Evolutionary conservation across 1,140 invertebrate species (phyloP).

Genomic region (Drosophila punjabiensis): DNA sequence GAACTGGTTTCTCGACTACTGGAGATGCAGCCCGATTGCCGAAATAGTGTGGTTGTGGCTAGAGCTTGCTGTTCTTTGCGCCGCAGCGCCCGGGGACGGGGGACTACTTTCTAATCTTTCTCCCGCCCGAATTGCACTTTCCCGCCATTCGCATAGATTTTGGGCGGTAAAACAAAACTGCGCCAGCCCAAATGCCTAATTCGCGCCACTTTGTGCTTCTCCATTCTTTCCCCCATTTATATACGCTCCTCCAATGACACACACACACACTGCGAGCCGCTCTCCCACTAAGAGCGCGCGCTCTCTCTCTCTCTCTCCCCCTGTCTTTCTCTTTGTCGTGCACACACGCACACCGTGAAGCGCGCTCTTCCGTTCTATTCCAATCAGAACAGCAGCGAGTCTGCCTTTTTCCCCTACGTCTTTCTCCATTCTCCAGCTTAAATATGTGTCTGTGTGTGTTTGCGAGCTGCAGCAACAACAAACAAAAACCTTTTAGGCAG

Average conservation of each 20-base stretch:
- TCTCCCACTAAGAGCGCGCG: constrained; percentile 32
- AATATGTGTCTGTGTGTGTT: not conserved
- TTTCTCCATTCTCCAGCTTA: constrained; percentile 24
- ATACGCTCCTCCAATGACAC: constrained; percentile 54
- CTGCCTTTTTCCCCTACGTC: constrained; percentile 37
- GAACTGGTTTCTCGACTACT: constrained; percentile 12
- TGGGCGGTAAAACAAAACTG: constrained; percentile 79
- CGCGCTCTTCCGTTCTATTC: constrained; percentile 71
- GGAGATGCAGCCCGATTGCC: constrained; percentile 4
- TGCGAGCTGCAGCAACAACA: constrained; percentile 52
- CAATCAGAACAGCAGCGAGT: constrained; percentile 73
- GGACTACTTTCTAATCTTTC: constrained; percentile 66
- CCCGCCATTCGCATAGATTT: constrained; percentile 77
- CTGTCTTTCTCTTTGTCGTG: constrained; percentile 19
- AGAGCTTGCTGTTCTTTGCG: not conserved
- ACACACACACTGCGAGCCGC: constrained; percentile 35
- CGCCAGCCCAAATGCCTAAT: constrained; percentile 78
- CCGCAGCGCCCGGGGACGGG: too few species aligned
- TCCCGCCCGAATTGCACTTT: constrained; percentile 73
- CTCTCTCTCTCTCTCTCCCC: not conserved
- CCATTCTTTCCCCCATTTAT: constrained; percentile 62
- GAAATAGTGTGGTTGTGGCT: not conserved
- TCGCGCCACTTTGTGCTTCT: constrained; percentile 77
- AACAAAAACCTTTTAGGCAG: constrained; percentile 70
- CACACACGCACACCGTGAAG: constrained; percentile 44